Evolutionary conservation across 2,797 vertebrate species (phyloP).

Genomic region (Eremophila alpestris): DNA sequence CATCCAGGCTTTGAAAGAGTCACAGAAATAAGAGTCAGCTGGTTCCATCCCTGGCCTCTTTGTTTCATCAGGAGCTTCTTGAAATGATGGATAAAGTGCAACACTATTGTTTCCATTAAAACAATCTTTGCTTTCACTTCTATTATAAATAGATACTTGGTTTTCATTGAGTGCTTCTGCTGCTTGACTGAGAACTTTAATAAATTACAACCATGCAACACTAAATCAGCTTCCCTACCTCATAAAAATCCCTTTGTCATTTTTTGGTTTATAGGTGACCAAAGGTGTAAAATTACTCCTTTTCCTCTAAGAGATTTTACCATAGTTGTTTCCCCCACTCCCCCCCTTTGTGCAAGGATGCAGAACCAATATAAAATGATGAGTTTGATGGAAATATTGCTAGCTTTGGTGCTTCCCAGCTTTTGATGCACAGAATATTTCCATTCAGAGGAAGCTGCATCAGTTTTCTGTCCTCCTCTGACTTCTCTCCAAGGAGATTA

Average conservation of each 20-base stretch:
- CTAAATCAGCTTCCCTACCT: neutral
- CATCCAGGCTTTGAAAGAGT: neutral
- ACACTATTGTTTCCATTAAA: neutral
- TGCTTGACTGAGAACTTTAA: neutral
- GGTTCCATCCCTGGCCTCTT: neutral
- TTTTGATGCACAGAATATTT: neutral
- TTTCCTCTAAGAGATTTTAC: neutral
- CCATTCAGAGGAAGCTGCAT: neutral
- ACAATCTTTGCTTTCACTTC: neutral
- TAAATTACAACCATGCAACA: accelerated
- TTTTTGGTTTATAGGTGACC: neutral
- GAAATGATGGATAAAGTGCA: neutral
- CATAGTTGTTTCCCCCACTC: accelerated
- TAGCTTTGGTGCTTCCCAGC: neutral
- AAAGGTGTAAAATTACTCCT: neutral
- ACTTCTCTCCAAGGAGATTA: neutral
- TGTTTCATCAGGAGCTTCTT: neutral
- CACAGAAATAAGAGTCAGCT: accelerated
- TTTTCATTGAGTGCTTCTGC: neutral
- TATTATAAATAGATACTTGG: neutral
- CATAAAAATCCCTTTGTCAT: neutral
- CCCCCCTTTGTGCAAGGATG: neutral
- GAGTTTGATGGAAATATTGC: neutral
- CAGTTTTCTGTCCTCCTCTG: neutral
- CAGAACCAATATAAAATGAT: neutral